phyloP scores from a whole-genome alignment of 1,140 invertebrate genomes.

The Chionoecetes opilio region DNA sequence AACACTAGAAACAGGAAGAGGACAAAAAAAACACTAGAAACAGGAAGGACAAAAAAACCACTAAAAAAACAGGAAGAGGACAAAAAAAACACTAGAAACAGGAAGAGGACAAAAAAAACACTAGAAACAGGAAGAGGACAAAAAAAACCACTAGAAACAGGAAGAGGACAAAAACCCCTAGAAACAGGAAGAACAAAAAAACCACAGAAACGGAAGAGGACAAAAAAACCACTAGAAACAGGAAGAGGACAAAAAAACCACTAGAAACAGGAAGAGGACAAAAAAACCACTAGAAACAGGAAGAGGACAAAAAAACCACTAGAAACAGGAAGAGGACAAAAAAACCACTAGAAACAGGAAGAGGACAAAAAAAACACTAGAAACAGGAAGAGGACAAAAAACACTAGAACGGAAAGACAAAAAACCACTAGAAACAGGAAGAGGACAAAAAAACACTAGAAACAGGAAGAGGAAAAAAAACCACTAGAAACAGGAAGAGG shows the following conservation, averaged over 20 bases:
- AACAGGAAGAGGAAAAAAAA: neutral
- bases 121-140: neutral
- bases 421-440: neutral
- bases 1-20: too few relatives aligned
- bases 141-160: neutral
- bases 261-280: too few relatives aligned
- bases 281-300: neutral
- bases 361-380: neutral
- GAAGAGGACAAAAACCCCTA: neutral
- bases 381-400: too few relatives aligned
- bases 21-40: too few relatives aligned
- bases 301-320: neutral
- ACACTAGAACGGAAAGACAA: neutral
- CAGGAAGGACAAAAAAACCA: neutral
- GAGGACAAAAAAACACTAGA: neutral
- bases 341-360: neutral
- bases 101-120: neutral
- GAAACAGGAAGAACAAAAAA: neutral
- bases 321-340: neutral
- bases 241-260: neutral
- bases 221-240: neutral
- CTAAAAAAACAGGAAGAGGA: neutral
- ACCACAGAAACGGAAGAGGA: neutral
- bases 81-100: too few relatives aligned
- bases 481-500: too few relatives aligned